Conservation (phyloP, 2,888 invertebrate species). For the Hirtodrosophila duncani region DNA sequence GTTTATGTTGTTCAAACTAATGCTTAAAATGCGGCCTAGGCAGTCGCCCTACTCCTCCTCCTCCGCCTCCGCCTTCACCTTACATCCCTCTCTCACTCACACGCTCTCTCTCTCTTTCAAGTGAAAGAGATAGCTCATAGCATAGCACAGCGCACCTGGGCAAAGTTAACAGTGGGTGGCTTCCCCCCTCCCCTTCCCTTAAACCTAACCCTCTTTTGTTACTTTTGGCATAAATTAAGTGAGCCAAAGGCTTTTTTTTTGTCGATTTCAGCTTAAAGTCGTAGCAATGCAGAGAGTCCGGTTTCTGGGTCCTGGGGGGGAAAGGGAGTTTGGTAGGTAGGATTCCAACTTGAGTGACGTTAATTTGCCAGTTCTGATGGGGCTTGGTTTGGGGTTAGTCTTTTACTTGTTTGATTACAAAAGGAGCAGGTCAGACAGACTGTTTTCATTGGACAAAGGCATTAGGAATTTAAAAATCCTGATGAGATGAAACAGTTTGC, state of each 20-base stretch:
- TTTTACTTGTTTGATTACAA: too few relatives aligned
- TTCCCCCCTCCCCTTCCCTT: too few relatives aligned
- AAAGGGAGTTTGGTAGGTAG: slow-evolving; percentile 1
- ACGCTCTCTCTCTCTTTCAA: too few relatives aligned
- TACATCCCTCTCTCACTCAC: not conserved
- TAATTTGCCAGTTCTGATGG: too few relatives aligned
- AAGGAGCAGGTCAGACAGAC: too few relatives aligned
- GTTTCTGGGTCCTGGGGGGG: not conserved
- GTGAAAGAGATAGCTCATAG: slow-evolving; percentile 1
- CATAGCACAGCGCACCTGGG: slow-evolving; percentile 23
- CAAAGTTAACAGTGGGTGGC: slow-evolving; percentile 19
- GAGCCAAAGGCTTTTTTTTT: slow-evolving; percentile 13
- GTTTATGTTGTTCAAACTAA: slow-evolving; percentile 71
- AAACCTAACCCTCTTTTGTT: slow-evolving; percentile 8
- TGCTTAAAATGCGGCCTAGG: slow-evolving; percentile 70
- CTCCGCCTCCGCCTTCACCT: too few relatives aligned
- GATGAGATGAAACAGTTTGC: slow-evolving; percentile 8
- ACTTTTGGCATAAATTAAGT: slow-evolving; percentile 45
- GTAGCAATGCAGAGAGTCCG: not conserved
- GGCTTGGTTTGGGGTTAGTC: too few relatives aligned
- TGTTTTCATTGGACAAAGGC: slow-evolving; percentile 18
- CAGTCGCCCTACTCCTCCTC: slow-evolving; percentile 26
- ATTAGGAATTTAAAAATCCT: slow-evolving; percentile 19
- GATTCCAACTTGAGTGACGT: too few relatives aligned
- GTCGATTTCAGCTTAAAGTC: slow-evolving; percentile 25